A percentile compares a stretch with the other conserved stretches of the same genome.
phyloP scores from a whole-genome alignment of 2,113 vertebrate species.

The Embiotoca jacksoni region DNA sequence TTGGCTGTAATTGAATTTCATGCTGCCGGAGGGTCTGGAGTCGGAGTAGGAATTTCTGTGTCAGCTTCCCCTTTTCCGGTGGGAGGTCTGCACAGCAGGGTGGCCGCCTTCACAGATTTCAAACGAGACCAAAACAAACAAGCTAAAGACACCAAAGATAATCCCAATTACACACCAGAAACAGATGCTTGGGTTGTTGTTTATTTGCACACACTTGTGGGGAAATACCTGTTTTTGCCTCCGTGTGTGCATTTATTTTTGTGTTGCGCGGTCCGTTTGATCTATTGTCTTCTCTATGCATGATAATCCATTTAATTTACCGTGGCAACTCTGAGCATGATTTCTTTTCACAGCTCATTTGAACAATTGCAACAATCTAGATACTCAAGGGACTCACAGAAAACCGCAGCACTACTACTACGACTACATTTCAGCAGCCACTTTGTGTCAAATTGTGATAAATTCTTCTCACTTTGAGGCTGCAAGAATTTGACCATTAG shows the following conservation, averaged over 20 bases:
- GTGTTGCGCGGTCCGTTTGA: not conserved
- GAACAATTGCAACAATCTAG: not conserved
- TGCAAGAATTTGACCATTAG: not conserved
- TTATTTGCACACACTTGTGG: not conserved
- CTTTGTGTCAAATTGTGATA: not conserved
- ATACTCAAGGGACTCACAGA: not conserved
- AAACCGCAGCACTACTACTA: not conserved
- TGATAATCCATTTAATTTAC: not conserved
- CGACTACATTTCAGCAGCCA: too few species aligned
- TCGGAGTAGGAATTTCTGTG: constrained; percentile 37
- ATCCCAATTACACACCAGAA: constrained; percentile 61
- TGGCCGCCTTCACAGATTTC: constrained; percentile 47
- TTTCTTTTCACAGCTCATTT: not conserved
- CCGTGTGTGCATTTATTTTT: not conserved
- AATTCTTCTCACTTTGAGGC: not conserved
- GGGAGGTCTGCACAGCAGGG: constrained; percentile 50
- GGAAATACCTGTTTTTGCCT: constrained; percentile 2
- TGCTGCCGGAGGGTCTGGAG: constrained; percentile 48
- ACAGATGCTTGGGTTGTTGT: constrained; percentile 31
- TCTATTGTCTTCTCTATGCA: not conserved
- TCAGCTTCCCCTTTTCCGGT: constrained; percentile 44
- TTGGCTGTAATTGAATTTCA: constrained; percentile 74
- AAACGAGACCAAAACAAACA: constrained; percentile 62
- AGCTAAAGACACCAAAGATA: constrained; percentile 60
- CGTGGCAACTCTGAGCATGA: not conserved